These are phyloP conservation scores for Brachionus rubens DNA, from an alignment of 1,140 invertebrate species.

Conservation along the genomic window DNA sequence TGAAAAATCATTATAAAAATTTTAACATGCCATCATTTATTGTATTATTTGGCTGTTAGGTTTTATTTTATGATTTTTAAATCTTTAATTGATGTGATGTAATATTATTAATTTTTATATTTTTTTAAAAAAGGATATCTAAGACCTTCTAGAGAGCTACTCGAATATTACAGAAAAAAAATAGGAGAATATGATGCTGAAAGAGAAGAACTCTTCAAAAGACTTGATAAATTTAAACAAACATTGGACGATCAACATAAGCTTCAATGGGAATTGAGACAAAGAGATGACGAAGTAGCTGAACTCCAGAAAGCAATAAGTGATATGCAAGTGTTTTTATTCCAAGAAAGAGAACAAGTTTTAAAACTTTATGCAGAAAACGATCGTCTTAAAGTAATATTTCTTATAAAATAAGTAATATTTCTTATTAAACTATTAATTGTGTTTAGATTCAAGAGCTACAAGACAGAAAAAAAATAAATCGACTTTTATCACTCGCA, in stretches of 20 bases:
- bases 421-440: neutral
- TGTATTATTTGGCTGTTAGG: too few species aligned
- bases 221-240: slow-evolving; percentile 56
- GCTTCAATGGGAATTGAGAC: slow-evolving; percentile 56
- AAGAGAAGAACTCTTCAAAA: slow-evolving; percentile 55
- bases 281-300: slow-evolving; percentile 59
- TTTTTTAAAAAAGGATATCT: slow-evolving; percentile 51
- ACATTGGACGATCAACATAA: slow-evolving; percentile 59
- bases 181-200: slow-evolving; percentile 61
- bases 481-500: slow-evolving; percentile 54
- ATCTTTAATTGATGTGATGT: too few species aligned
- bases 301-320: slow-evolving; percentile 61
- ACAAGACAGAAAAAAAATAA: slow-evolving; percentile 60
- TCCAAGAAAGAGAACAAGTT: slow-evolving; percentile 60
- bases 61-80: too few species aligned
- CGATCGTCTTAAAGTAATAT: slow-evolving; percentile 57
- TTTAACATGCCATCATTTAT: too few species aligned
- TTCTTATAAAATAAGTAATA: neutral
- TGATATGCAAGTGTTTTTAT: slow-evolving; percentile 61
- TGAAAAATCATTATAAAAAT: too few species aligned
- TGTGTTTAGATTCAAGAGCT: slow-evolving; percentile 56
- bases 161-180: slow-evolving; percentile 61
- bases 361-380: slow-evolving; percentile 60
- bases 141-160: slow-evolving; percentile 58
- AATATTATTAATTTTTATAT: too few species aligned